Conservation (phyloP, 2,113 vertebrate genomes). For the Pedionomus torquatus region DNA sequence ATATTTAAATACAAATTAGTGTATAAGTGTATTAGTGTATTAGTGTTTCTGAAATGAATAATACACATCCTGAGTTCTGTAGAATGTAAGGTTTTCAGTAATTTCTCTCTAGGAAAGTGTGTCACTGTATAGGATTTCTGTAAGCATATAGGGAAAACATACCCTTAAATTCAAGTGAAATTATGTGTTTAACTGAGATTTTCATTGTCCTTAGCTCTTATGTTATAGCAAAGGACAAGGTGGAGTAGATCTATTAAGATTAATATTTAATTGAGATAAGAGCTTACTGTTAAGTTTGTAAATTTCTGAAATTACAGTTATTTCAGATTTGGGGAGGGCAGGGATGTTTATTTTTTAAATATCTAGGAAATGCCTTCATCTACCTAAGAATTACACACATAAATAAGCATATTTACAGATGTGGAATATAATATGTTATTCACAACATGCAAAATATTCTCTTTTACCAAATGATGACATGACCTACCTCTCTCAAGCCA, state of each 20-base stretch:
- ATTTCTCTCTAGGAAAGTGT: background rate
- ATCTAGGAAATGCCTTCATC: background rate
- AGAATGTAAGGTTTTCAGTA: background rate
- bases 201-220: background rate
- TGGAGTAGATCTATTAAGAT: conserved; percentile 15
- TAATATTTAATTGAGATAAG: background rate
- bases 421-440: background rate
- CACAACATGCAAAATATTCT: background rate
- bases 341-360: background rate
- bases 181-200: background rate
- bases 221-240: background rate
- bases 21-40: too few relatives aligned
- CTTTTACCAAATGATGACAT: background rate
- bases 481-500: background rate
- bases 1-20: background rate
- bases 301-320: background rate
- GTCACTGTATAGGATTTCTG: background rate
- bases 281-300: background rate
- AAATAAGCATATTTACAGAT: background rate
- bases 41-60: background rate
- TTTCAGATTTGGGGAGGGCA: background rate
- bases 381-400: background rate
- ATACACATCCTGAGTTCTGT: background rate
- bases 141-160: background rate
- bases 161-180: background rate